Conservation (phyloP, 2,797 vertebrate species). For the Dallia pectoralis region DNA sequence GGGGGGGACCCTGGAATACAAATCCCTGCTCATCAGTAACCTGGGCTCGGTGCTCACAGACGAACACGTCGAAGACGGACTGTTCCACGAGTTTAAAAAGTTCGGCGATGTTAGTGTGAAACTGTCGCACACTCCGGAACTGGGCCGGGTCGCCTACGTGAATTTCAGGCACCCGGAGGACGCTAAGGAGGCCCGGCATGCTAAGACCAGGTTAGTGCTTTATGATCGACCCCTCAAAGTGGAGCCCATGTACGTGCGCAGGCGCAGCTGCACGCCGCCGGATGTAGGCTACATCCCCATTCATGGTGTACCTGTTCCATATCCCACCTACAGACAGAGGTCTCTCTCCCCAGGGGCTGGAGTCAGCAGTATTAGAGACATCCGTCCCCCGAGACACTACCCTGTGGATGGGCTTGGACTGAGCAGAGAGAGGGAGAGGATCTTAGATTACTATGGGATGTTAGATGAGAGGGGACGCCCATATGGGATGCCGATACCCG, state of each 20-base stretch:
- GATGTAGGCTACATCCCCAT: constrained; percentile 82
- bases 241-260: constrained; percentile 91
- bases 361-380: constrained; percentile 78
- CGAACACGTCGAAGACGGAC: constrained; percentile 91
- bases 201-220: constrained; percentile 86
- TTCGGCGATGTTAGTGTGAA: constrained; percentile 96
- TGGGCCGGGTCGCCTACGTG: constrained; percentile 92
- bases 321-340: constrained; percentile 83
- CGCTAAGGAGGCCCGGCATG: constrained; percentile 90
- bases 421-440: constrained; percentile 84
- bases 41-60: constrained; percentile 89
- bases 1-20: constrained; percentile 83
- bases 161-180: constrained; percentile 94
- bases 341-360: constrained; percentile 87
- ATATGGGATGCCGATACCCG: constrained; percentile 78
- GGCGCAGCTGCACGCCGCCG: constrained; percentile 85
- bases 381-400: constrained; percentile 82
- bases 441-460: constrained; percentile 89
- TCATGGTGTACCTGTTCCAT: constrained; percentile 74
- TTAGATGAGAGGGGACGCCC: constrained; percentile 89
- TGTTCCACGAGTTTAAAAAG: constrained; percentile 97
- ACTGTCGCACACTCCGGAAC: constrained; percentile 92
- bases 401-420: constrained; percentile 83
- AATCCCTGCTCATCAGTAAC: constrained; percentile 93
- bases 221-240: constrained; percentile 91